Conservation (phyloP, 2,797 vertebrate species). For the Melanotaenia pygmaea region DNA sequence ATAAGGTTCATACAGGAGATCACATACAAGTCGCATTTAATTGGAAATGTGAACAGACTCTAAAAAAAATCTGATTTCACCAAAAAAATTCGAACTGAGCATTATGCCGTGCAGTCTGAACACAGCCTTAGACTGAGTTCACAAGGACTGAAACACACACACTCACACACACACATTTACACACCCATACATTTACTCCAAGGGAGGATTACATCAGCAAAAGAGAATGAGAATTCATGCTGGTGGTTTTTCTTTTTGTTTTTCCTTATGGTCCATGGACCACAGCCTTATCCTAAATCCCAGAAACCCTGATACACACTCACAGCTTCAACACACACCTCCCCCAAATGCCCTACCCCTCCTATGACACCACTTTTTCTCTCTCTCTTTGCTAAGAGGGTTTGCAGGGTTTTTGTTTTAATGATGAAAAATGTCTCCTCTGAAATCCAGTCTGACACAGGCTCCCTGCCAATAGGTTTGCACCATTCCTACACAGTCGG, state of each 20-base stretch:
- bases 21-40: too few species aligned
- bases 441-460: conserved; percentile 54
- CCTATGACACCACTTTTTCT: background rate
- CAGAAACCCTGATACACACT: conserved; percentile 33
- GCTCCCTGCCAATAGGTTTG: conserved; percentile 54
- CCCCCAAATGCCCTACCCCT: conserved; percentile 31
- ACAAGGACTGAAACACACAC: conserved; percentile 34
- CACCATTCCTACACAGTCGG: conserved; percentile 55
- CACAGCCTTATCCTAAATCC: conserved; percentile 54
- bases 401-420: conserved; percentile 51
- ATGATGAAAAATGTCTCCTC: conserved; percentile 68
- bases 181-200: conserved; percentile 29
- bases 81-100: too few species aligned
- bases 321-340: conserved; percentile 47
- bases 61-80: too few species aligned
- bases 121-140: conserved; percentile 12
- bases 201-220: conserved; percentile 62
- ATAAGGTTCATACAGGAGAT: too few species aligned
- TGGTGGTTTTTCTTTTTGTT: conserved; percentile 60
- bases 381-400: conserved; percentile 26
- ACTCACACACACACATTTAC: conserved; percentile 51
- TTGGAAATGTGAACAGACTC: too few species aligned
- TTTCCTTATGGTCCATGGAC: conserved; percentile 54
- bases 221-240: conserved; percentile 68
- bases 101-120: too few species aligned